Evolutionary conservation across 2,113 vertebrate species (phyloP), one percentile per base, ranked within the genome.

Genomic region (Xiphophorus maculatus): DNA sequence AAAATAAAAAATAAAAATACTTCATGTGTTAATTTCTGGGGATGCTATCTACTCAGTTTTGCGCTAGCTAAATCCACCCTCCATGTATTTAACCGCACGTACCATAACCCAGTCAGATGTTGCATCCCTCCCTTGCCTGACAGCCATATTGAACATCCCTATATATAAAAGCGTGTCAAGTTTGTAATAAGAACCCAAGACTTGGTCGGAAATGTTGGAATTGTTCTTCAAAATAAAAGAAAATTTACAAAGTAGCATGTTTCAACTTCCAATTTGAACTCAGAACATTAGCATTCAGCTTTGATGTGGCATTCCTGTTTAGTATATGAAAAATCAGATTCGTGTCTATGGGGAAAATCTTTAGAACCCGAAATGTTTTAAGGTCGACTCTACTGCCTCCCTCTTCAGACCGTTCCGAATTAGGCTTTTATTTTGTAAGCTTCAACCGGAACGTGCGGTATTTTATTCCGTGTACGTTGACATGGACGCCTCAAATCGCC

Each of bases 61-160:
- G 12, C 48, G 17, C 0, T 51, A 63, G 35, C 0, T 66, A 74
- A 42, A 82, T 63, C 76, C 33, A 74, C 44, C 73, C 44, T 4
- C 9, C 19, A 30, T 63, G 40, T 67, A 29, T 25, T 15, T 60
- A 40, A 58, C 28, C 13, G 33, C 65, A 33, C 32, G 15, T 15
- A 65, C 67, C 35, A 79, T 62, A 30, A 54, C 37, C 8, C 35
- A 6, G 79, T 77, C 62, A 69, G 83, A 82, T 79, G 70, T 76
- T 33, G 30, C 63, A 69, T 73, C 76, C 66, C 65, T 80, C 60
- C 63, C 67, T 80, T 44, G 12, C 13, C 71, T 84, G 90, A 91
- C 92, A 89, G 91, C 91, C 91, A 92, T 93, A 88, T 94, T 92
- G 90, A 73, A 80, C 83, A 69, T 82, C 80, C 84, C 48, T 14